Evolutionary conservation across 1,140 invertebrate genomes (phyloP), one percentile per base, ranked within the genome.

Genomic region (Amyelois transitella): DNA sequence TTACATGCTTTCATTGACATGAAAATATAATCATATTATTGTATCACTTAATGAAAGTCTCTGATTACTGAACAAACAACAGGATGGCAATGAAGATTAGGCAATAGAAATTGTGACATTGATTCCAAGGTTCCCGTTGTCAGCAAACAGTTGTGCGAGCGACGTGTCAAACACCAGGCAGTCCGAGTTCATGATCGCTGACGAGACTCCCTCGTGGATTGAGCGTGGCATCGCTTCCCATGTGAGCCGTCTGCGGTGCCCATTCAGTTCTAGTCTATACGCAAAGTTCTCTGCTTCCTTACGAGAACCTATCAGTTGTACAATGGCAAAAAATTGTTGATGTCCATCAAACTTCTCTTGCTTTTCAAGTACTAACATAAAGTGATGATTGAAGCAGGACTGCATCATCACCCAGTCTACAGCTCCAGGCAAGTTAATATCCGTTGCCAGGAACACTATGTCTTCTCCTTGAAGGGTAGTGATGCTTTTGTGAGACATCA

Each of bases 391-490:
- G 86, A 99, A 99, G 89, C 98, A 99, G 7, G 97, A 98, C 83
- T 99, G 98, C 98, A 99, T 99, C 98, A 99, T 99, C 0, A 99
- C 99, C 99, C 99, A 99, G 83, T 99, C 99, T 1, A 99, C 99
- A 54, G 98, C 99, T 56, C 99, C 99, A 48, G 98, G 98, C 61
- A 99, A 91, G 90, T 99, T 99, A 51, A 99, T 99, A 89, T 99
- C 99, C 38, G 99, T 99, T 1, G 98, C 99, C 64, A 99, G 90
- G 86, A 99, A 99, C 38, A 99, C 98, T 75, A 99, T 99, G 81
- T 99, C 99, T 89, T 99, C 98, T 10, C 95, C 93, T 91, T 96
- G 95, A 64, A 99, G 90, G 43, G 98, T 99, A 2, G 99, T 99
- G 64, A 99, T 99, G 70, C 97, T 99, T 90, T 99, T 99, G 86